These are phyloP conservation scores for Aplodontia rufa DNA, from an alignment of 2,113 vertebrate species.

Conservation along the genomic window DNA sequence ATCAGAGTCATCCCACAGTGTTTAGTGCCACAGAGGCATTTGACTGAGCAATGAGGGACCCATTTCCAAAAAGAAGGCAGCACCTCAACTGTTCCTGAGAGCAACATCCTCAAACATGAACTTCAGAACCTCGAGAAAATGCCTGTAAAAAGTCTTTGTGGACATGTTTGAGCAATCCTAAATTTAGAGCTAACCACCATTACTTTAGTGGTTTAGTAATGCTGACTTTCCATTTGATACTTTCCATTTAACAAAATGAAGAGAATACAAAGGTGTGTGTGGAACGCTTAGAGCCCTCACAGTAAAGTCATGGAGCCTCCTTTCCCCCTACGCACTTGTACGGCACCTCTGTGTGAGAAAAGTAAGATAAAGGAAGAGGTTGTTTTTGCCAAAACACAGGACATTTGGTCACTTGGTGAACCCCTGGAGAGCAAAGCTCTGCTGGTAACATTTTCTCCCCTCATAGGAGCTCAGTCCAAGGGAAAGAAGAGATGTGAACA, in stretches of 20 bases:
- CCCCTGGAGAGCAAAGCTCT: neutral
- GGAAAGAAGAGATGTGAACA: neutral
- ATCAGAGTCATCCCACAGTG: neutral
- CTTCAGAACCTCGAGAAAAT: neutral
- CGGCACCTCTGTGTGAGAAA: neutral
- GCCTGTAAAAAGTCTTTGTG: fast-evolving
- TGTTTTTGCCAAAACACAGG: neutral
- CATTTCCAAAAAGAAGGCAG: neutral
- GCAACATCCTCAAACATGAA: neutral
- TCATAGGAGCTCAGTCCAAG: neutral
- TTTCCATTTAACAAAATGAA: neutral
- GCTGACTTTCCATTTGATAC: too few species aligned
- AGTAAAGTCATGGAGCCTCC: neutral
- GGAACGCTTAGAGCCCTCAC: neutral
- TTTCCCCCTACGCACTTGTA: neutral
- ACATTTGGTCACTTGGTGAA: neutral
- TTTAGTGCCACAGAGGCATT: too few species aligned
- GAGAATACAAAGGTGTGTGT: neutral
- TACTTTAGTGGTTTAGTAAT: neutral
- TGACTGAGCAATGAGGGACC: fast-evolving
- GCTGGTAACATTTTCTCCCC: neutral
- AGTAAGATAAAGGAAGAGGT: neutral
- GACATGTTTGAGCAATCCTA: neutral
- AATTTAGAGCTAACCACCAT: neutral
- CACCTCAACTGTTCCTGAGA: neutral